Conservation (phyloP, 2,113 vertebrate genomes). For the Emydura subglobosa region DNA sequence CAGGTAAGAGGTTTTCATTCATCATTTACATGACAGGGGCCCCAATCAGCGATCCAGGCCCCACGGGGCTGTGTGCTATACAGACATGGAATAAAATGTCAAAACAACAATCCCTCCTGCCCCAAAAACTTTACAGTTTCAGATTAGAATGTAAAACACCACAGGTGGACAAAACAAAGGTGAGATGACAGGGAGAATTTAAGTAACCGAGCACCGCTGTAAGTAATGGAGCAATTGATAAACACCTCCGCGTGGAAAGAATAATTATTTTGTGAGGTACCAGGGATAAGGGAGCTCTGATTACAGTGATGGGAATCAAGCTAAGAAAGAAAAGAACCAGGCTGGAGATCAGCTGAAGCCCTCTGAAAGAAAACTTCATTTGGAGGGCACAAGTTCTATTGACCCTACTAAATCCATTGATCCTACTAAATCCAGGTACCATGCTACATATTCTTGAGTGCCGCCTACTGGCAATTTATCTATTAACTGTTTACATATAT, state of each 20-base stretch:
- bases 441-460: not conserved
- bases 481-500: not conserved
- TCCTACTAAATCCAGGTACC: not conserved
- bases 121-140: not conserved
- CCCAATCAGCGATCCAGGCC: not conserved
- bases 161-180: accelerated
- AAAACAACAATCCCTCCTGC: not conserved
- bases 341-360: not conserved
- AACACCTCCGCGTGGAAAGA: not conserved
- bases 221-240: not conserved
- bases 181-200: not conserved
- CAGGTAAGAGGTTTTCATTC: not conserved
- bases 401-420: conserved; percentile 6
- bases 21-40: not conserved
- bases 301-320: not conserved
- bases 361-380: not conserved
- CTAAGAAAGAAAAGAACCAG: not conserved
- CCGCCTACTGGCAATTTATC: not conserved
- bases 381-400: not conserved
- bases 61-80: not conserved
- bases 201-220: not conserved
- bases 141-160: not conserved
- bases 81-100: not conserved
- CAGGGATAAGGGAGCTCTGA: not conserved
- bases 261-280: not conserved